phyloP scores from a whole-genome alignment of 2,888 invertebrate genomes.

The Spodoptera exigua region DNA sequence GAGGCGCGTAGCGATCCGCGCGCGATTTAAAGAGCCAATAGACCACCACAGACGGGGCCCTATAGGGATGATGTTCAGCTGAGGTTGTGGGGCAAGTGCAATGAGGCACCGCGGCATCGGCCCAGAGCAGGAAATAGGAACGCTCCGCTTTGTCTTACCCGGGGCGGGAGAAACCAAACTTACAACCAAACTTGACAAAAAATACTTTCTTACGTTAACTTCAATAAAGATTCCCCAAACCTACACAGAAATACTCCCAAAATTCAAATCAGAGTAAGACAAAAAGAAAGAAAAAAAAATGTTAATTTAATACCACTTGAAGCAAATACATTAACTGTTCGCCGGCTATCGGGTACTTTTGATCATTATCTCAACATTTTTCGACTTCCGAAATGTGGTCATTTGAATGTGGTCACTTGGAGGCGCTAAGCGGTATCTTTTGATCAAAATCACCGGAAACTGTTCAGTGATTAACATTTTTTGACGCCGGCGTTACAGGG shows the following conservation, averaged over 20 bases:
- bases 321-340: constrained; percentile 51
- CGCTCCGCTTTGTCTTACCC: too few species aligned
- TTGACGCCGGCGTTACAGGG: constrained; percentile 37
- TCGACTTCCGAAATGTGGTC: constrained; percentile 57
- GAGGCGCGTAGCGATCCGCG: too few species aligned
- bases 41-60: too few species aligned
- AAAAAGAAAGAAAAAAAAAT: constrained; percentile 18
- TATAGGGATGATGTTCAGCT: too few species aligned
- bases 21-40: too few species aligned
- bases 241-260: constrained; percentile 12
- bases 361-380: constrained; percentile 60
- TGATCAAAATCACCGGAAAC: constrained; percentile 57
- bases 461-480: constrained; percentile 52
- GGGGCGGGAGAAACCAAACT: too few species aligned
- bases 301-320: constrained; percentile 54
- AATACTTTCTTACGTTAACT: not conserved
- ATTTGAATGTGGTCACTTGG: constrained; percentile 48
- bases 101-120: too few species aligned
- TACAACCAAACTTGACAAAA: too few species aligned
- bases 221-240: not conserved
- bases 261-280: constrained; percentile 27
- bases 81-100: too few species aligned
- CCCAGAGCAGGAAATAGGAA: too few species aligned
- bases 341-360: constrained; percentile 51
- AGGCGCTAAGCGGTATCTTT: constrained; percentile 60